Conservation (phyloP, 2,888 invertebrate genomes). For the Cosmorhoe ocellata region DNA sequence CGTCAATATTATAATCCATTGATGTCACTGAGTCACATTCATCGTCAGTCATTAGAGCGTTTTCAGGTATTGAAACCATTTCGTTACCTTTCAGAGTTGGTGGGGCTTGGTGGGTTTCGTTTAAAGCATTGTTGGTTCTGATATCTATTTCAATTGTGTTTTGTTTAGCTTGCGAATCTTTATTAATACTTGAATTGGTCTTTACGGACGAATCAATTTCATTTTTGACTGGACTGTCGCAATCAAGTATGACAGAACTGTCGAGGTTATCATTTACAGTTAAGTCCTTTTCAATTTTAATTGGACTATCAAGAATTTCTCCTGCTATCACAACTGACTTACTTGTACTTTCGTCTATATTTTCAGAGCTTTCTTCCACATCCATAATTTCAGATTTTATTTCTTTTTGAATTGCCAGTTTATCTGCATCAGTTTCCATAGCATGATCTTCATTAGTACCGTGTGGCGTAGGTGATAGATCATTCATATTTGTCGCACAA, state of each 20-base stretch:
- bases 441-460: neutral
- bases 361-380: constrained; percentile 3
- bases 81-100: constrained; percentile 10
- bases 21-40: constrained; percentile 3
- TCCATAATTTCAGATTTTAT: constrained; percentile 19
- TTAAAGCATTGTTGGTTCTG: neutral
- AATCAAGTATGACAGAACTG: neutral
- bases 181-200: neutral
- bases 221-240: constrained; percentile 1
- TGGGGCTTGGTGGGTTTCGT: neutral
- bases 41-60: constrained; percentile 5
- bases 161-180: neutral
- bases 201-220: neutral
- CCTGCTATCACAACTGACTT: neutral
- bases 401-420: neutral
- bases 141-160: neutral
- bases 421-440: neutral
- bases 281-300: constrained; percentile 7
- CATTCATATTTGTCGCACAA: neutral
- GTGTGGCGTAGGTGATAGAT: neutral
- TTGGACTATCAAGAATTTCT: constrained; percentile 1
- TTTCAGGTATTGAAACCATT: constrained; percentile 25
- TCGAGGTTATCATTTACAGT: neutral
- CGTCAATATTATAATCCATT: neutral
- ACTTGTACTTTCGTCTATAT: neutral